Base-by-base conservation (phyloP, 2,797 vertebrate genomes). In the Neosilurus mollespiculum region DNA sequence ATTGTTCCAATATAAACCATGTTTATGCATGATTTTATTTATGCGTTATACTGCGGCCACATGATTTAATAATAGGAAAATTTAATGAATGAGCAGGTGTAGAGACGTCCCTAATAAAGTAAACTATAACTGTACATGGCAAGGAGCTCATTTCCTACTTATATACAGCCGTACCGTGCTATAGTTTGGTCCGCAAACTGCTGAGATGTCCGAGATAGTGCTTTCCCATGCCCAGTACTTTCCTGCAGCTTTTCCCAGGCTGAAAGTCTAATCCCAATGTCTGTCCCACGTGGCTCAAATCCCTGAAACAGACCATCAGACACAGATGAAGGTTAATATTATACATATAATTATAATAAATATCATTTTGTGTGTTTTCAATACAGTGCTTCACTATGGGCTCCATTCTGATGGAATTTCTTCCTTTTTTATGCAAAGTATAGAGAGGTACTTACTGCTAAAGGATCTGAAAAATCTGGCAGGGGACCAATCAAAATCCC, bases 401-500 rank as follows among this genome's bases (percentile, higher is more conserved):
- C 8, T 62, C 7, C 0, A 56, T 58, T 79, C 26, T 54, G 22
- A n/a, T 26, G 9, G 18, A 62, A 49, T 7, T 78, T 37, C n/a
- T n/a, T n/a, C n/a, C n/a, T n/a, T n/a, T n/a, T n/a, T 14, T 30
- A 49, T 53, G 53, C 22, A 76, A 71, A 8, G 34, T 34, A 80
- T 37, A 54, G 65, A 62, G 34, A 81, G 9, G 72, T 51, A 92
- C 96, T 96, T 88, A 99, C 98, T 94, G 95, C 90, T 59, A 99
- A 92, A 26, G 98, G 98, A 62, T 98, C 95, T 22, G 97, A 97
- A 86, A 99, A 99, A 90, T 99, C 97, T 11, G 97, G 98, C 88
- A 98, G 85, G 3, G 93, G 95, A 82, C 96, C 94, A 43, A 96
- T 92, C 76, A 99, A 90, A 78, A 99, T 91, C 81, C 96, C 96